These are phyloP conservation scores for Heliconius erato DNA, from an alignment of 2,888 invertebrate species.

Conservation along the genomic window DNA sequence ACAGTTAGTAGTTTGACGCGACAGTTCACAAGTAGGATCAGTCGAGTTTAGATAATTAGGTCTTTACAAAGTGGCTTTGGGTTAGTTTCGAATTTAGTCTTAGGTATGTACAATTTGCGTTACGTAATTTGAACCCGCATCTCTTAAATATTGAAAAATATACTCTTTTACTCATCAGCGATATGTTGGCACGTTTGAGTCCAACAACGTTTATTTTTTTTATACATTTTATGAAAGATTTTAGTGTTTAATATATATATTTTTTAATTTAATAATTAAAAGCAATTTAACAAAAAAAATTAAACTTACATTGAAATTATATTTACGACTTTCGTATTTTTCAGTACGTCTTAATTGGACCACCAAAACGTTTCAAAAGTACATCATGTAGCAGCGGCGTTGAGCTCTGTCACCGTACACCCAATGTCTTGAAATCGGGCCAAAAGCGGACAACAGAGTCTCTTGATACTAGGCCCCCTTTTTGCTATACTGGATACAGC, in stretches of 20 bases:
- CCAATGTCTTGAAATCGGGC: background rate
- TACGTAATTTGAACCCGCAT: too few species aligned
- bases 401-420: background rate
- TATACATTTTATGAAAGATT: too few species aligned
- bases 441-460: background rate
- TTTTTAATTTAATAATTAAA: too few species aligned
- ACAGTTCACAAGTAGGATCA: conserved; percentile 2
- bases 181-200: too few species aligned
- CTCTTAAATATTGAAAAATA: background rate
- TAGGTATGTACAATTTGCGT: background rate
- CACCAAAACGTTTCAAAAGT: background rate
- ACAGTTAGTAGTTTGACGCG: conserved; percentile 9
- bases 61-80: background rate
- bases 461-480: background rate
- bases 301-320: background rate
- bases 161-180: background rate
- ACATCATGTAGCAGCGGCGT: background rate
- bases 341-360: background rate
- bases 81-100: background rate
- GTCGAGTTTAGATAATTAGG: background rate
- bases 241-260: too few species aligned
- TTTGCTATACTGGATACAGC: background rate
- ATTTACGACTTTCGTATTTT: background rate
- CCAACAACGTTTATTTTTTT: too few species aligned
- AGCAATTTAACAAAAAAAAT: too few species aligned